Percentiles rank a stretch among this genome's conserved stretches.
Conservation (phyloP, 2,113 vertebrate species). For the Phrynocephalus versicolor region DNA sequence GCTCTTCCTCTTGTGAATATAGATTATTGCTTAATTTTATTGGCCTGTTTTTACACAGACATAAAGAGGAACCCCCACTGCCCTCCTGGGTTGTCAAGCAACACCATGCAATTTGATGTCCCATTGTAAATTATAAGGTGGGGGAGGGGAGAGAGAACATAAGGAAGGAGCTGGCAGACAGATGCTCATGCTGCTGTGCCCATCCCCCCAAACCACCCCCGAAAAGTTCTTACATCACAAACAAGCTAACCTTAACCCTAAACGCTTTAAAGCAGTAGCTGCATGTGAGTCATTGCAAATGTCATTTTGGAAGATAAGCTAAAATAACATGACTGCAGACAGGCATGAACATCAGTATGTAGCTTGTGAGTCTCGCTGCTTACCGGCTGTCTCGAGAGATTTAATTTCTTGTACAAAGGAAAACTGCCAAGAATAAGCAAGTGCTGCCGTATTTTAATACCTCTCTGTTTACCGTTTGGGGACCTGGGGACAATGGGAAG, state of each 20-base stretch:
- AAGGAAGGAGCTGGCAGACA: slow-evolving; percentile 23
- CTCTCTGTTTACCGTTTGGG: not conserved
- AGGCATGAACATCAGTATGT: not conserved
- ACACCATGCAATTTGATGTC: not conserved
- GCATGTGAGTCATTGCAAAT: accelerated
- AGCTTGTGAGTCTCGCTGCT: not conserved
- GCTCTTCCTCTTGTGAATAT: slow-evolving; percentile 35
- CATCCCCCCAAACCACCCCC: slow-evolving; percentile 26
- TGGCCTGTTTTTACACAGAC: slow-evolving; percentile 34
- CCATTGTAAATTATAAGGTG: not conserved
- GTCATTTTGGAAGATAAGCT: not conserved
- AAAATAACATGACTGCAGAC: not conserved
- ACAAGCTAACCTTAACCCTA: not conserved
- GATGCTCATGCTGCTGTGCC: not conserved
- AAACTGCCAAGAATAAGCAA: not conserved
- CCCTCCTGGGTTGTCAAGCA: slow-evolving; percentile 21
- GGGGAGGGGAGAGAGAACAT: not conserved
- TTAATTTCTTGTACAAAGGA: accelerated
- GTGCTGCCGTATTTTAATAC: not conserved
- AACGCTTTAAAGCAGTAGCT: not conserved
- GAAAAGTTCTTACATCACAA: not conserved
- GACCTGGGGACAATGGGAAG: not conserved
- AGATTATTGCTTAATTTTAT: slow-evolving; percentile 53
- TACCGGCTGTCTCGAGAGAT: not conserved
- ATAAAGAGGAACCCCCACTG: slow-evolving; percentile 15